A percentile compares a stretch with the other conserved stretches of the same genome.
Conservation (phyloP, 1,140 invertebrate genomes). For the Zaprionus africanus region DNA sequence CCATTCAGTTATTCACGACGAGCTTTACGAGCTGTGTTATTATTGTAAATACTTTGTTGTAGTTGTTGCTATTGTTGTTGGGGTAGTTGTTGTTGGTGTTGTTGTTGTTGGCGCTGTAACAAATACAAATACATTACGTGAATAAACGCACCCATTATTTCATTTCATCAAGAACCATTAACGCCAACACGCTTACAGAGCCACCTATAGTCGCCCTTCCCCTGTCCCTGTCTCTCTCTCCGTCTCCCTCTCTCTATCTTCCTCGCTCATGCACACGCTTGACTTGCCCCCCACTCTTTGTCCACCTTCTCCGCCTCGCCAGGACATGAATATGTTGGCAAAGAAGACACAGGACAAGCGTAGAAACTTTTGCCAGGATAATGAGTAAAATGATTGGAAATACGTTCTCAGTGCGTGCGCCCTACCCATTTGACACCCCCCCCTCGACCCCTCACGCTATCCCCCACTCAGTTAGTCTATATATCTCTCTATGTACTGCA, state of each 20-base stretch:
- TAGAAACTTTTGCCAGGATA: slow-evolving; percentile 75
- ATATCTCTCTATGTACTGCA: slow-evolving; percentile 3
- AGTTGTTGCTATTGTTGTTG: slow-evolving; percentile 27
- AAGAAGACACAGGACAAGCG: slow-evolving; percentile 48
- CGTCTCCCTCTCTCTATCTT: slow-evolving; percentile 16
- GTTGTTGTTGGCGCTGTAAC: slow-evolving; percentile 66
- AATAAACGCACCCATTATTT: slow-evolving; percentile 83
- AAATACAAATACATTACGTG: slow-evolving; percentile 83
- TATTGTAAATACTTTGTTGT: slow-evolving; percentile 75
- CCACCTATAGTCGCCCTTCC: slow-evolving; percentile 12
- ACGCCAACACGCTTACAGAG: slow-evolving; percentile 75
- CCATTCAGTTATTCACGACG: slow-evolving; percentile 75
- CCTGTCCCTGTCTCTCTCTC: neutral
- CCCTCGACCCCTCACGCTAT: neutral
- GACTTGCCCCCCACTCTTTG: slow-evolving; percentile 18
- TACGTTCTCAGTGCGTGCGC: slow-evolving; percentile 75
- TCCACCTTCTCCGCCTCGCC: slow-evolving; percentile 23
- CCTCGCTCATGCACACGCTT: slow-evolving; percentile 30
- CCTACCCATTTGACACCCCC: neutral
- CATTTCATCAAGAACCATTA: slow-evolving; percentile 83
- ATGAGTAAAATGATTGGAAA: slow-evolving; percentile 82
- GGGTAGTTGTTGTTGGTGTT: slow-evolving; percentile 48
- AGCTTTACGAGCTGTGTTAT: slow-evolving; percentile 79
- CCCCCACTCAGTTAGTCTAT: slow-evolving; percentile 7
- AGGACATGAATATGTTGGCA: slow-evolving; percentile 68